Percentiles rank a stretch among this genome's conserved stretches.
Evolutionary conservation across 1,140 invertebrate genomes (phyloP).

Genomic region (Nixonia krombeini): DNA sequence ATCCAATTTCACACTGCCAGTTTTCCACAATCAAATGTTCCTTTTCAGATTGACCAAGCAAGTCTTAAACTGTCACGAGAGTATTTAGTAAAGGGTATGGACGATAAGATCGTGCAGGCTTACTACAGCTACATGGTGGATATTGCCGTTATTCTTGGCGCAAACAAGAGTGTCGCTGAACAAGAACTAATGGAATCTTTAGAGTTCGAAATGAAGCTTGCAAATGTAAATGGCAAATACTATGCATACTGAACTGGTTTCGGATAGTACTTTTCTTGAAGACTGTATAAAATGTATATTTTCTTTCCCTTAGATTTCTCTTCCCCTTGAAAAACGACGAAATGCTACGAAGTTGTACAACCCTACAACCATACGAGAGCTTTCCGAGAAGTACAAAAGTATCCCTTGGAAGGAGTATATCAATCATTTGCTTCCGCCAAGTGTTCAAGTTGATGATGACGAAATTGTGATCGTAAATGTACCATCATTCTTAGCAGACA

Average conservation of each 20-base stretch:
- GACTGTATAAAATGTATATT: no score
- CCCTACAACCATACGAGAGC: constrained; percentile 84
- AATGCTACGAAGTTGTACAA: constrained; percentile 94
- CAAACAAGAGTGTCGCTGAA: constrained; percentile 78
- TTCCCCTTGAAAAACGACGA: constrained; percentile 90
- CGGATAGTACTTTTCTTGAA: neutral
- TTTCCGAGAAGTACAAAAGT: constrained; percentile 81
- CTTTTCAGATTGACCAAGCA: constrained; percentile 88
- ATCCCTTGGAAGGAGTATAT: constrained; percentile 88
- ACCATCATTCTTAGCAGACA: constrained; percentile 80
- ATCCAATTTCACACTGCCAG: no score
- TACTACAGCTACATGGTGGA: constrained; percentile 90
- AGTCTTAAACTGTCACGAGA: constrained; percentile 89
- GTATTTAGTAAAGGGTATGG: constrained; percentile 88
- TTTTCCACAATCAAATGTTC: no score
- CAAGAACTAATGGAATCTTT: constrained; percentile 86
- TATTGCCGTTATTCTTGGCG: constrained; percentile 89
- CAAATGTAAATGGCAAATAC: constrained; percentile 53
- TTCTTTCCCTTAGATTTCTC: constrained; percentile 81
- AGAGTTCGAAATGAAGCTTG: constrained; percentile 92
- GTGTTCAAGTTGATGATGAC: constrained; percentile 75
- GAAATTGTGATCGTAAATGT: constrained; percentile 87
- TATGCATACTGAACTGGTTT: neutral
- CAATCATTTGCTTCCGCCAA: constrained; percentile 79
- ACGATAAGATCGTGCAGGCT: constrained; percentile 83